These are phyloP conservation scores for Fregetta grallaria DNA, from an alignment of 2,113 vertebrate genomes.

Conservation along the genomic window DNA sequence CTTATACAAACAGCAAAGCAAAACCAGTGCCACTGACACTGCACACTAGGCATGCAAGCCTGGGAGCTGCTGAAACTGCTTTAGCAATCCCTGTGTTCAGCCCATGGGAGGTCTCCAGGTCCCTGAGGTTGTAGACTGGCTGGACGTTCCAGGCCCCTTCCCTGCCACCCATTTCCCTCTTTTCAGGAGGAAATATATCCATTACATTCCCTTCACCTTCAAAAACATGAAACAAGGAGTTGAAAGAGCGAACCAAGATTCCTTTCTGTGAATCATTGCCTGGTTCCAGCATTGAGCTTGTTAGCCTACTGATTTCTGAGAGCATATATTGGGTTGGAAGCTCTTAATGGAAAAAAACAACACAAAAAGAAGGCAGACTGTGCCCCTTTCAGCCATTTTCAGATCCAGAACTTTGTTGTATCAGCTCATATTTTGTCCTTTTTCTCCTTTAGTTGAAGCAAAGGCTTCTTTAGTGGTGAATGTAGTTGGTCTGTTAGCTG, in stretches of 20 bases:
- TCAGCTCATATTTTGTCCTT: background rate
- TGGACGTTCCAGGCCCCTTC: background rate
- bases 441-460: background rate
- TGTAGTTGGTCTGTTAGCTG: background rate
- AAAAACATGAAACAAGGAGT: background rate
- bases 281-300: background rate
- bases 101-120: background rate
- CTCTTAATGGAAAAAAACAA: background rate
- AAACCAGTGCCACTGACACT: background rate
- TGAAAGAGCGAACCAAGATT: background rate
- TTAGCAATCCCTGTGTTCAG: background rate
- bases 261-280: background rate
- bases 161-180: background rate
- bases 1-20: background rate
- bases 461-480: background rate
- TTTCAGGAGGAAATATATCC: background rate
- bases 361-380: background rate
- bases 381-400: background rate
- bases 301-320: background rate
- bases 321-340: accelerated
- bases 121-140: background rate
- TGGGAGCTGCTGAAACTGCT: background rate
- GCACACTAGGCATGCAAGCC: accelerated
- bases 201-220: background rate
- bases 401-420: background rate